Conservation (phyloP, 2,888 invertebrate species). For the Drosophila kokeensis region DNA sequence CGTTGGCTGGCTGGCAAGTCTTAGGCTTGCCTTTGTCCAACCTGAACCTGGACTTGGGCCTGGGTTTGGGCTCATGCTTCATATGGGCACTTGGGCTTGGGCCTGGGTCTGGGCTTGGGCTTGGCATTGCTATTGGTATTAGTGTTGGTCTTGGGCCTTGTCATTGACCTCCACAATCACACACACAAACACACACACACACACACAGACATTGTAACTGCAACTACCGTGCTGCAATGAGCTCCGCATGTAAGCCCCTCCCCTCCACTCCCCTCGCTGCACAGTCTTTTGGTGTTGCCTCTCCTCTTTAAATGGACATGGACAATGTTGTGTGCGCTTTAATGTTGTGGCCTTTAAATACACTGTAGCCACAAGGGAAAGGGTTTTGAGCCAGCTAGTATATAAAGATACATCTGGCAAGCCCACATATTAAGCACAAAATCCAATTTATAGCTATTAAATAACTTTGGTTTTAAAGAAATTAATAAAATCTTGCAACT, state of each 20-base stretch:
- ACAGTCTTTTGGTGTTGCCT: constrained; percentile 1
- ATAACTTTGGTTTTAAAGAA: not conserved
- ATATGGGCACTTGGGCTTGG: constrained; percentile 1
- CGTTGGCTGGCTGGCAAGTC: constrained; percentile 55
- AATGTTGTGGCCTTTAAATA: constrained; percentile 58
- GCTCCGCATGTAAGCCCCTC: not conserved
- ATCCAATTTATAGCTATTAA: not conserved
- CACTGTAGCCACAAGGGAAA: not conserved
- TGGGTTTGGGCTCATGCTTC: constrained; percentile 1
- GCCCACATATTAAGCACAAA: not conserved
- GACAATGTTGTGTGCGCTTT: constrained; percentile 75
- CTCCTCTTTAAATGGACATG: constrained; percentile 41
- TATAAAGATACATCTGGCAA: not conserved
- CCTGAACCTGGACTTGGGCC: constrained; percentile 25
- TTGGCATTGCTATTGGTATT: not conserved
- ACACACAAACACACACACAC: constrained; percentile 22
- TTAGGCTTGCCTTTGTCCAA: constrained; percentile 40
- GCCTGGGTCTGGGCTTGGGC: constrained; percentile 1
- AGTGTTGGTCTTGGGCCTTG: constrained; percentile 37
- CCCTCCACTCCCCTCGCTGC: not conserved
- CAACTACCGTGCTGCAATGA: constrained; percentile 56
- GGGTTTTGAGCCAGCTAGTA: not conserved
- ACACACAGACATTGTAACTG: constrained; percentile 65
- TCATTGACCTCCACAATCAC: constrained; percentile 69
- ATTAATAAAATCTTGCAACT: not conserved